Base-by-base conservation (phyloP, 2,888 invertebrate genomes). In the Drepanosiphum platanoidis region DNA sequence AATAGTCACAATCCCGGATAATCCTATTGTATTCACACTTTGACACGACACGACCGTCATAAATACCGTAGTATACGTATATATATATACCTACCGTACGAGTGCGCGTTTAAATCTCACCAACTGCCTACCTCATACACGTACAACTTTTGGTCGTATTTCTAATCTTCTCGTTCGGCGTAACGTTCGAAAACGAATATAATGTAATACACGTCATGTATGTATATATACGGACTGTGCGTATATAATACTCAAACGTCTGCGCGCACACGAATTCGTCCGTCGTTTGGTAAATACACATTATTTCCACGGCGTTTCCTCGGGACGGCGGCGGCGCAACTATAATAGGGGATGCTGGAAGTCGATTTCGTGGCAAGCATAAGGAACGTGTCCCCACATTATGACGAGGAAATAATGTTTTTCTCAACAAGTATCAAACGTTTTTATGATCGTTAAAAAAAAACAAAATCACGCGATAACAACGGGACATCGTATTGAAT, bases 11-110 rank as follows among this genome's bases (percentile, higher is more conserved):
- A 75, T 75, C 58, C 58, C 52, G 52, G 36, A 75, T 75, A 75
- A 75, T 75, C 75, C 58, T 13, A 75, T 75, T 75, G 75, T 75
- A 75, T 58, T 75, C 75, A 58, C 75, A 75, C 75, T 75, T 75
- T 75, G 75, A 36, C 58, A 75, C 75, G 32, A 58, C n/a, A 58
- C n/a, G 74, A 34, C 52, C n/a, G 52, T 74, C n/a, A 34, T 74
- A 74, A 52, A 74, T 52, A 74, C 52, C 22, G 27, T 13, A n/a
- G 4, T 1, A 13, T 64, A 64, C 18, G 58, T 58, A 58, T 5
- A n/a, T 22, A 58, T 9, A 52, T 9, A 30, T 64, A 64, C n/a
- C n/a, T 61, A 61, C 30, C 7, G 30, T 64, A 27, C 11, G 2
- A n/a, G 30, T 64, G 30, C 30, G 32, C 7, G 32, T 74, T 74